A percentile compares a stretch with the other conserved stretches of the same genome.
phyloP scores from a whole-genome alignment of 2,113 vertebrate species.

The Lagopus leucura region DNA sequence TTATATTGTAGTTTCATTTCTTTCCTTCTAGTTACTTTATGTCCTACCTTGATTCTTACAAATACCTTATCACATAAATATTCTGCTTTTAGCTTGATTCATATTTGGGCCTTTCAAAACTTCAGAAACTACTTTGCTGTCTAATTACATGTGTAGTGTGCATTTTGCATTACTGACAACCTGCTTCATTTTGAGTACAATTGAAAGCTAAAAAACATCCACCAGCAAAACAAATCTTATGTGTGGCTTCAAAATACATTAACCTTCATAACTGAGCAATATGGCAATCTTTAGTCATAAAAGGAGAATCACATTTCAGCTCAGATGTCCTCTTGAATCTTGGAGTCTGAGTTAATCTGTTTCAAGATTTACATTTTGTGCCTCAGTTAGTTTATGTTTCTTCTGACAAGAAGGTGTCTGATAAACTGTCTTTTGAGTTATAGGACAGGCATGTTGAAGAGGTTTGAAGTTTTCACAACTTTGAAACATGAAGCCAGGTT shows the following conservation, averaged over 20 bases:
- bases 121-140: not conserved
- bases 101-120: not conserved
- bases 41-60: not conserved
- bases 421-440: not conserved
- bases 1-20: not conserved
- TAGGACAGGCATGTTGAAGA: not conserved
- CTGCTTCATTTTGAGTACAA: not conserved
- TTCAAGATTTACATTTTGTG: not conserved
- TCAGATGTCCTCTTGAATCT: not conserved
- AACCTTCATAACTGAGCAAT: not conserved
- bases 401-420: not conserved
- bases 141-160: not conserved
- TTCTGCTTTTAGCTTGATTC: not conserved
- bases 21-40: not conserved
- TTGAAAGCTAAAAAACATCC: not conserved
- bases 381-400: not conserved
- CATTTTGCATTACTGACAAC: not conserved
- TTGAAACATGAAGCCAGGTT: not conserved
- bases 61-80: not conserved
- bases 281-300: not conserved
- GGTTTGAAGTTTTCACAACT: not conserved
- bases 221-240: not conserved
- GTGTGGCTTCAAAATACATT: not conserved
- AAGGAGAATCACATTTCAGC: not conserved
- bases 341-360: not conserved